phyloP scores from a whole-genome alignment of 2,888 invertebrate genomes.

The Xylophagus ater region DNA sequence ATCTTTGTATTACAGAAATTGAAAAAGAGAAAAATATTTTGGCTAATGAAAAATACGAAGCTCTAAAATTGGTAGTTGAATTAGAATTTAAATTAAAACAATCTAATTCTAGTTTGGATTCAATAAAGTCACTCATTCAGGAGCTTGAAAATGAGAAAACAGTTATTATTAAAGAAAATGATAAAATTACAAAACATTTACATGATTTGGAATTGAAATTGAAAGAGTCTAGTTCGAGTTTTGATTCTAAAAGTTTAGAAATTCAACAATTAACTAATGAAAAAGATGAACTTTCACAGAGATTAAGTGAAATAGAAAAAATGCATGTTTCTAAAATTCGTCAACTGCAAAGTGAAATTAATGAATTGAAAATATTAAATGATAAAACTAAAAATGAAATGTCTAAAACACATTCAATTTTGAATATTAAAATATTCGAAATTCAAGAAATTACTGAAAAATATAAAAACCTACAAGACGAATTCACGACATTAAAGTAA shows the following conservation, averaged over 20 bases:
- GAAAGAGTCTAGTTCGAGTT: too few species aligned
- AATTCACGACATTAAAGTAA: too few species aligned
- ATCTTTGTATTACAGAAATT: too few species aligned
- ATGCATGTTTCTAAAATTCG: conserved; percentile 15
- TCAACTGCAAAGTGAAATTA: conserved; percentile 11
- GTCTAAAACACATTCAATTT: neutral
- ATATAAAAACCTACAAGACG: neutral
- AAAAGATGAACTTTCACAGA: too few species aligned
- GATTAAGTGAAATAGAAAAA: conserved; percentile 12
- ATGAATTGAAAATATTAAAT: neutral
- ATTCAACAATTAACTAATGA: too few species aligned
- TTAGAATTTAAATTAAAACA: neutral
- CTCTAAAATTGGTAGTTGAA: neutral
- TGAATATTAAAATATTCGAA: neutral
- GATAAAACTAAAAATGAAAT: neutral
- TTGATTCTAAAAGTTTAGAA: too few species aligned
- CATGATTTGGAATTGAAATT: too few species aligned
- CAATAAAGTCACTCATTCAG: neutral
- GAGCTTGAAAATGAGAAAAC: neutral
- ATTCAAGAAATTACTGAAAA: neutral
- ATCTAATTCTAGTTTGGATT: too few species aligned
- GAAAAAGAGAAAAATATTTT: neutral
- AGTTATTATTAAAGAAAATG: conserved; percentile 2
- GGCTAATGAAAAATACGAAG: neutral
- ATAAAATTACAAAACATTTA: conserved; percentile 7